These are phyloP conservation scores for Lepus townsendii DNA, from an alignment of 2,797 vertebrate genomes.

Conservation along the genomic window DNA sequence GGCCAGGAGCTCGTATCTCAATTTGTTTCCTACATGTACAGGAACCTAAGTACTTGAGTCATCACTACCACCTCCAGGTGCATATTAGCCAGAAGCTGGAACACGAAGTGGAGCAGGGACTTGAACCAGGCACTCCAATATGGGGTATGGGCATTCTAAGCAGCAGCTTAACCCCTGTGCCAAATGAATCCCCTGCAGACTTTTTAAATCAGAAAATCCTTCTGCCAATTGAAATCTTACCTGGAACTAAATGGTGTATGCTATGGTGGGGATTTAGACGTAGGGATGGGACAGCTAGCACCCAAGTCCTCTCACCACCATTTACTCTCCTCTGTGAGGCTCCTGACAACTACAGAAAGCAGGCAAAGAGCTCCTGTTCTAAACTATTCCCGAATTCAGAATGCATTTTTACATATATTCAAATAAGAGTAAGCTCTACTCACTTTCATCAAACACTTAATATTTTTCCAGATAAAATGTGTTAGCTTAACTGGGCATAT, in stretches of 20 bases:
- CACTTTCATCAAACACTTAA: slow-evolving; percentile 43
- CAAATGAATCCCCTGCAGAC: neutral
- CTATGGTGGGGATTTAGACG: neutral
- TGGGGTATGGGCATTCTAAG: no score
- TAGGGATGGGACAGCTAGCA: neutral
- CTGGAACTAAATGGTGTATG: neutral
- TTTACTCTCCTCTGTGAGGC: neutral
- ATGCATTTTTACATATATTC: neutral
- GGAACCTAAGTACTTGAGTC: no score
- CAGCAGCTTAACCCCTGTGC: no score
- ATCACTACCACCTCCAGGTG: no score
- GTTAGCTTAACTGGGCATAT: slow-evolving; percentile 36
- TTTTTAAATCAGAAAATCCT: slow-evolving; percentile 55
- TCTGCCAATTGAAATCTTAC: slow-evolving; percentile 32
- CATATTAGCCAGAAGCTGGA: no score
- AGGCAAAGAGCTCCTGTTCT: neutral
- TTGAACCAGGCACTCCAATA: no score
- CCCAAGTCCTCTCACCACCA: neutral
- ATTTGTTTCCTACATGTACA: no score
- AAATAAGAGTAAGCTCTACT: slow-evolving; percentile 29
- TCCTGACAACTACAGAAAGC: neutral
- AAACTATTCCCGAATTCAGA: neutral
- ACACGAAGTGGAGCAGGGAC: no score
- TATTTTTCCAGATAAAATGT: slow-evolving; percentile 30
- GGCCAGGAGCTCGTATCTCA: no score